Evolutionary conservation across 2,797 vertebrate genomes (phyloP), one percentile per base, ranked within the genome.

Genomic region (Enteromius mattozi): DNA sequence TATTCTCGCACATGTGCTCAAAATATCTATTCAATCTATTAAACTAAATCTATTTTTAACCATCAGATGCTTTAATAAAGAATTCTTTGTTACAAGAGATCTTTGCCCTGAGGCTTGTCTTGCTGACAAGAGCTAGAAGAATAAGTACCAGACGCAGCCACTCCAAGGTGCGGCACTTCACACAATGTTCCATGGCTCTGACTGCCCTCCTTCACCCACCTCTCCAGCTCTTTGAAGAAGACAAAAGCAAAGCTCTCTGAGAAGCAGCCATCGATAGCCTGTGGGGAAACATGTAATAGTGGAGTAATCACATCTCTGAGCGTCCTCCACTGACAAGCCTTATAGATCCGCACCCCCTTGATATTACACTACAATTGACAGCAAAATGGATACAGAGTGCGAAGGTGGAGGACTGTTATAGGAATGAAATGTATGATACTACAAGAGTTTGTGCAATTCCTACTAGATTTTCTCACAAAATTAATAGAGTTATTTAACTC

Each of bases 171-270:
- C 40, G 47, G 87, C 89, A 91, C 88, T 90, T 90, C 86, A 85
- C 90, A 89, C 91, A 90, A 88, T 87, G 71, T 35, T 35, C 68
- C 61, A 27, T 21, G 27, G 16, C 35, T 47, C 72, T 76, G 3
- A 1, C 78, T 88, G 40, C 42, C 37, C 63, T 65, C 42, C 69
- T 37, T 19, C 71, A 70, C 63, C n/a, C 33, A 80, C 47, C 68
- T 78, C 33, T 5, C 19, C 40, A 37, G 79, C 90, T 90, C 88
- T 92, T 92, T 94, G 94, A 94, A 94, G 92, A 92, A 92, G 91
- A 93, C 91, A 92, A 92, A 93, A 93, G 94, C 91, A 93, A 94
- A 94, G 93, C 91, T 88, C 90, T 90, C 89, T 86, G 85, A 88
- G 92, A 87, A 90, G 91, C 91, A 87, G 90, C 90, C 92, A 93